Base-by-base conservation (phyloP, 2,888 invertebrate genomes). In the Camptogramma bilineatum region DNA sequence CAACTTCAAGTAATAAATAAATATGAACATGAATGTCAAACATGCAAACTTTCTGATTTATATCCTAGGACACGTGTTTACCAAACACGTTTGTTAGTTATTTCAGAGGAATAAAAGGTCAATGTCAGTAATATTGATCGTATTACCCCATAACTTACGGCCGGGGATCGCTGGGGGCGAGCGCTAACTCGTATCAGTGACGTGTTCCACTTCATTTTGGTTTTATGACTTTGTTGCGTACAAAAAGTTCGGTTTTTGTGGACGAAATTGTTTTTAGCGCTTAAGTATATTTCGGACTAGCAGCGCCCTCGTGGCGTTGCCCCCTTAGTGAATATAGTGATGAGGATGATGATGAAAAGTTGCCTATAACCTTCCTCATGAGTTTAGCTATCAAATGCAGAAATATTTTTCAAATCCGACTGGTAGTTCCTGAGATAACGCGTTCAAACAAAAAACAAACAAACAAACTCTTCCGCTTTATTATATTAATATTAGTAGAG, bases 81-180 rank as follows among this genome's bases (percentile, higher is more conserved):
- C 28, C 28, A 28, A 28, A 39, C 34, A 39, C 13, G 34, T 39
- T 39, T 13, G 34, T 13, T 4, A 39, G 34, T 39, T 13, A 39
- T 44, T 44, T 4, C 7, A 19, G n/a, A 34, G 16, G n/a, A 21
- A 21, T 39, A 5, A n/a, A 51, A 51, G 51, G 51, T 31, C 31
- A 51, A 31, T 51, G 31, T 31, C 51, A 51, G 28, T 51, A 28
- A 51, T 31, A 51, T 51, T 51, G 51, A 51, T 51, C 51, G 17
- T 28, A 31, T 51, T 51, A 51, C 17, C 68, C 63, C 71, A 73
- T 74, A 71, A 70, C 75, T 73, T 73, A 71, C 46, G 51, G 16
- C 50, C 46, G 2, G 24, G 28, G 66, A 39, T 28, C 68, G 66
- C 24, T 56, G 50, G 54, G n/a, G 73, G 70, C 73, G 66, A 75